These are phyloP conservation scores for Enteromius trimaculatus DNA, from an alignment of 2,797 vertebrate species.

Conservation along the genomic window DNA sequence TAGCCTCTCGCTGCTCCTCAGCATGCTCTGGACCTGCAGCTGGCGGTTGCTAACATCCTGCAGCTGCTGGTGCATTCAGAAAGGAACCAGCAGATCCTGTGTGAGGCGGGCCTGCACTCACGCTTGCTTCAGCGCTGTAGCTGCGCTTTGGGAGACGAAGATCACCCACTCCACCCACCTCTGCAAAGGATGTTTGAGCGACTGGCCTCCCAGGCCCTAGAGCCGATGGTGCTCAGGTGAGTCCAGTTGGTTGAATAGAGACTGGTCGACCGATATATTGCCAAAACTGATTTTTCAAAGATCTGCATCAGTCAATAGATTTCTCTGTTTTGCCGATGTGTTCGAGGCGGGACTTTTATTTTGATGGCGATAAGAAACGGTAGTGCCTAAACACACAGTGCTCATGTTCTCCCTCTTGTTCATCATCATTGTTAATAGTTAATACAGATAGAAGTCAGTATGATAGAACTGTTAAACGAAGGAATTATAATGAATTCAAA, in stretches of 20 bases:
- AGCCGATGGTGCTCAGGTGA: constrained; percentile 94
- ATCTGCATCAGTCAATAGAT: no score
- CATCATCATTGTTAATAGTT: no score
- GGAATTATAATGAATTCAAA: no score
- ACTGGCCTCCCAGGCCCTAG: constrained; percentile 93
- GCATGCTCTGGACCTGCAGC: constrained; percentile 94
- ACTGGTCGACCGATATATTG: no score
- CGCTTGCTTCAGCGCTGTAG: constrained; percentile 93
- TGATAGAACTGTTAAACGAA: no score
- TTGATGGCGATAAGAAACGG: no score
- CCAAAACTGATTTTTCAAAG: no score
- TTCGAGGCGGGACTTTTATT: no score
- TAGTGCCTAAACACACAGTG: no score
- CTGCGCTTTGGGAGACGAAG: constrained; percentile 91
- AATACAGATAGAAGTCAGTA: no score
- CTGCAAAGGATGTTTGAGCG: constrained; percentile 98
- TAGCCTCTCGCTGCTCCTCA: constrained; percentile 62
- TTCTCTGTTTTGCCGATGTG: no score
- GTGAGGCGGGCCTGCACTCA: constrained; percentile 91
- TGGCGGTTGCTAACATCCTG: constrained; percentile 93
- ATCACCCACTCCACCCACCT: constrained; percentile 92
- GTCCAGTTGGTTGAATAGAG: background rate
- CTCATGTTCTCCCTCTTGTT: no score
- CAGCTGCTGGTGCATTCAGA: constrained; percentile 94
- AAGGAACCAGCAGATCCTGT: constrained; percentile 96